Evolutionary conservation across 2,113 vertebrate species (phyloP), one percentile per base, ranked within the genome.

Genomic region (Gobius niger): DNA sequence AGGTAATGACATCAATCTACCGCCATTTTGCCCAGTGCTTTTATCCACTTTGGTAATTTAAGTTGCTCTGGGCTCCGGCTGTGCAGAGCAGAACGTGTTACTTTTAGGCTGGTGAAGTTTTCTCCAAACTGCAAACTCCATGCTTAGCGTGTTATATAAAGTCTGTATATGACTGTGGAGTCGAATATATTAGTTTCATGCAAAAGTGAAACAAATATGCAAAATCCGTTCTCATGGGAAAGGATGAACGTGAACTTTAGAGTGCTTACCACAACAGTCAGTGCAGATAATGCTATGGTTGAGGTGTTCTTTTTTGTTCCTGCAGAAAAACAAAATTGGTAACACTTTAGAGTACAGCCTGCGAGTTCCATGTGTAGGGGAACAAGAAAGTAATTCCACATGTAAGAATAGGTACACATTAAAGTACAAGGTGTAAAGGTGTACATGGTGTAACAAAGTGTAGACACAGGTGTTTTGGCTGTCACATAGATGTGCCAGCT

Each of bases 1-100:
- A 60, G 54, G 56, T 60, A 60, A 60, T 42, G 40, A 60, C 56
- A 60, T 60, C 56, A 60, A 60, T 60, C 56, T 60, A 42, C 40
- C 15, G 34, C 56, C 56, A 60, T 60, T 57, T 60, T 41, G 40
- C 13, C 34, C 56, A 42, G 34, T 42, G 34, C 56, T 60, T 60
- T 60, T 60, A 60, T 40, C 56, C 56, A 60, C 34, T 60, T 42
- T 41, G 56, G 56, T 60, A 60, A 41, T 41, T 60, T 60, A 60
- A 60, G 34, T 60, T 60, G 56, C 56, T 60, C 42, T 60, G 56
- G 56, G 40, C 40, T 15, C 34, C 15, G 13, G 52, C 52, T 54
- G 14, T 42, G 12, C 40, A 15, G 13, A 60, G 34, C 56, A 34
- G 56, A 60, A 60, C 14, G 56, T 60, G 40, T 60, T 60, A 60